Base-by-base conservation (phyloP, 92 coral and sea anemone genomes). In the Bergia sp. region DNA sequence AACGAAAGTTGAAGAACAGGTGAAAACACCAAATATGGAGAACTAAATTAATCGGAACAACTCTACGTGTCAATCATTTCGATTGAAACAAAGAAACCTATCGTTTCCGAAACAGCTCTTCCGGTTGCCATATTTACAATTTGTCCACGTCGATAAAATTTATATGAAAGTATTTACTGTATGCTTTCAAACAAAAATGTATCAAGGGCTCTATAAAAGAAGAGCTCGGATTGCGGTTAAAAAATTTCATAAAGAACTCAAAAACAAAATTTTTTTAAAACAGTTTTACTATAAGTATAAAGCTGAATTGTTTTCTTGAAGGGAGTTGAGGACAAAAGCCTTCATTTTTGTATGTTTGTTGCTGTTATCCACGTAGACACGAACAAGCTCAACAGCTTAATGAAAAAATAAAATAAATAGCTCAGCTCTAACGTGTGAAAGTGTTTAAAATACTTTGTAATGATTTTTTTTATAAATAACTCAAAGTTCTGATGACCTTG, bases 21-120 rank as follows among this genome's bases (percentile, higher is more conserved):
- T 84, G 87, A 42, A 84, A 84, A 45, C 3, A 75, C 79, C 87
- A 84, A 69, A 84, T 84, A 84, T 84, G 87, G 87, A 45, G 50
- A 84, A 50, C 69, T 69, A 84, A 45, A 41, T 45, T 36, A 44
- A 67, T 73, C 65, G 20, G 49, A 21, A 40, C 47, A 42, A 81
- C 21, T 40, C 44, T 16, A 21, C n/a, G 9, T 81, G 85, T 81
- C 85, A 81, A 81, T 81, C 85, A 81, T 58, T 81, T 81, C 67
- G 16, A 15, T 61, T 81, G n/a, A 45, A 71, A 84, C 77, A 67
- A 71, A 79, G 82, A 79, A 79, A 79, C 3, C 42, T 2, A 64
- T 80, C 72, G 77, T 6, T 84, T 36, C 39, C 41, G n/a, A 21
- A 37, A 75, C 8, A 67, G 10, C 7, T 58, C 74, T 81, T 81